phyloP scores from a whole-genome alignment of 2,888 invertebrate genomes.

The Cacoxenus indagator region DNA sequence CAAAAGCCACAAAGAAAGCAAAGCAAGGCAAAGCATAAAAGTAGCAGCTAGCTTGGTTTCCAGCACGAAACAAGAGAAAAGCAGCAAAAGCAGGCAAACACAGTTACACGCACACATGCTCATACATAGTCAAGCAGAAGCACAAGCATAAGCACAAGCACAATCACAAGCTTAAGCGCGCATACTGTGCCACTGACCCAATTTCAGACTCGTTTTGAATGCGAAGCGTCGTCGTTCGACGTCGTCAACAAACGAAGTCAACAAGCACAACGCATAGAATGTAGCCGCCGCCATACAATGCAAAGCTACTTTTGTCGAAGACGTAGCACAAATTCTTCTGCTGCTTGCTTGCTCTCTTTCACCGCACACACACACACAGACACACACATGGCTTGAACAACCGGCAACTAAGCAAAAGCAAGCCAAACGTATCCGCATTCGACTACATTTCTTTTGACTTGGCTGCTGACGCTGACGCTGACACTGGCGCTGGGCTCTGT shows the following conservation, averaged over 20 bases:
- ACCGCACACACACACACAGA: slow-evolving; percentile 9
- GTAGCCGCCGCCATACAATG: slow-evolving; percentile 8
- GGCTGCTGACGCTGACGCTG: not conserved
- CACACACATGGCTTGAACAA: slow-evolving; percentile 10
- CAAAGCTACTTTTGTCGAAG: slow-evolving; percentile 12
- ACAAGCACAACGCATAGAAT: not conserved
- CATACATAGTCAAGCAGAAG: slow-evolving; percentile 28
- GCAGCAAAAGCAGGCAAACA: slow-evolving; percentile 35
- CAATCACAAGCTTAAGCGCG: slow-evolving; percentile 41
- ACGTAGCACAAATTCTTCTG: not conserved
- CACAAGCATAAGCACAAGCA: slow-evolving; percentile 1
- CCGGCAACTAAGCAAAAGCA: slow-evolving; percentile 31
- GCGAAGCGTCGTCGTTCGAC: not conserved
- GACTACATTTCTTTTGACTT: slow-evolving; percentile 36
- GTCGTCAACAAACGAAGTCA: not conserved
- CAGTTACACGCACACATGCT: slow-evolving; percentile 26
- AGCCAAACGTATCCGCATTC: slow-evolving; percentile 55
- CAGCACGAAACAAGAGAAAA: slow-evolving; percentile 31
- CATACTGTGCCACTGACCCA: slow-evolving; percentile 62
- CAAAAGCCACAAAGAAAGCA: slow-evolving; percentile 58
- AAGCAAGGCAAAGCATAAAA: not conserved
- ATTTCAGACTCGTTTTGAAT: slow-evolving; percentile 56
- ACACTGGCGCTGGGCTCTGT: not conserved
- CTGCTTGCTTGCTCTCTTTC: too few relatives aligned
- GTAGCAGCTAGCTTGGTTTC: not conserved